phyloP scores from a whole-genome alignment of 1,140 invertebrate genomes.

The Achroia grisella region DNA sequence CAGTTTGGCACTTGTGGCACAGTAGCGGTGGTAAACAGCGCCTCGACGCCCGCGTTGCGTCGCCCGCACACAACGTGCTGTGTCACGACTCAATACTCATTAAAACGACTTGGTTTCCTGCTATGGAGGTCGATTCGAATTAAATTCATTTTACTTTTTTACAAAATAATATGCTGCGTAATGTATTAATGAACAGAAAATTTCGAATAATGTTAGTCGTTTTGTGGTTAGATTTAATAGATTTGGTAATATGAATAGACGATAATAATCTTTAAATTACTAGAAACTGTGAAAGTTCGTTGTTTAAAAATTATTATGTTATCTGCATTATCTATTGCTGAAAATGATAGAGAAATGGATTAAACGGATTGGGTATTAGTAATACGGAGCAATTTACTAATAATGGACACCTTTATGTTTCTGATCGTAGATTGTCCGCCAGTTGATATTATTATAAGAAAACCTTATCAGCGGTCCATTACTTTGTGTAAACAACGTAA shows the following conservation, averaged over 20 bases:
- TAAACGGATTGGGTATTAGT: slow-evolving; percentile 9
- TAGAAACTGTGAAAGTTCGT: slow-evolving; percentile 13
- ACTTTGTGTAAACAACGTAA: slow-evolving; percentile 16
- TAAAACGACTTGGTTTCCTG: slow-evolving; percentile 13
- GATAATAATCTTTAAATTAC: slow-evolving; percentile 8
- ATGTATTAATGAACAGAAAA: slow-evolving; percentile 19
- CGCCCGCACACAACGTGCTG: slow-evolving; percentile 6
- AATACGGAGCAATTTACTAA: slow-evolving; percentile 18
- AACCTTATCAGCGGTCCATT: background rate
- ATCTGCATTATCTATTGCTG: slow-evolving; percentile 7
- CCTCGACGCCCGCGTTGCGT: background rate
- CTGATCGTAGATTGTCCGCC: no score
- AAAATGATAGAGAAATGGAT: slow-evolving; percentile 14
- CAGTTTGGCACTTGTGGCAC: no score
- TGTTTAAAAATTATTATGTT: slow-evolving; percentile 7
- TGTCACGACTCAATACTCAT: slow-evolving; percentile 12
- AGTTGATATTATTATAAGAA: slow-evolving; percentile 1
- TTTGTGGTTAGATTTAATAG: slow-evolving; percentile 8
- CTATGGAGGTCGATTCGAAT: slow-evolving; percentile 14
- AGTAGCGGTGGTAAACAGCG: background rate
- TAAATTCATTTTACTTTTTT: slow-evolving; percentile 16
- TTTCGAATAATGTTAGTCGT: slow-evolving; percentile 2
- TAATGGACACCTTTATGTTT: slow-evolving; percentile 17
- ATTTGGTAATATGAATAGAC: slow-evolving; percentile 11
- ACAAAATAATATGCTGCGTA: slow-evolving; percentile 16